Evolutionary conservation across 1,140 invertebrate genomes (phyloP).

Genomic region (Bombus waltoni): DNA sequence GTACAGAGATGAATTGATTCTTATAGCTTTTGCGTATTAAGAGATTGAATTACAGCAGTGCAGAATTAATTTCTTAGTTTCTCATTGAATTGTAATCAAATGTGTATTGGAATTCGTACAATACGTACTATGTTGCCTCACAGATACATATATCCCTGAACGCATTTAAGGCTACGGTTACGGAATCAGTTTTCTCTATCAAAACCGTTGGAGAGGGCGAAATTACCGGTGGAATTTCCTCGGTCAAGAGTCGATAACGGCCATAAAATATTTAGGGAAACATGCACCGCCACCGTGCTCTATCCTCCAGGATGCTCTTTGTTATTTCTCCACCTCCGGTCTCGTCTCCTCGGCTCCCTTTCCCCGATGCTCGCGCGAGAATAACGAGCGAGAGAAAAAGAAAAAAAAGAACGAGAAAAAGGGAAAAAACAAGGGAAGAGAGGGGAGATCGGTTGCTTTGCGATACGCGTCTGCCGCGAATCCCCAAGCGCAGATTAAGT

Average conservation of each 20-base stretch:
- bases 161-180: conserved; percentile 12
- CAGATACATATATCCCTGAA: neutral
- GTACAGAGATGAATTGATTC: neutral
- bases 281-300: conserved; percentile 59
- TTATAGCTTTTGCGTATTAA: neutral
- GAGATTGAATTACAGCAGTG: neutral
- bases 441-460: conserved; percentile 71
- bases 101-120: neutral
- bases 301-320: conserved; percentile 58
- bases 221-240: conserved; percentile 69
- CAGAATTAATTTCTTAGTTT: no score
- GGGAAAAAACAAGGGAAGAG: conserved; percentile 11
- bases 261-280: conserved; percentile 73
- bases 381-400: conserved; percentile 48
- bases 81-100: neutral
- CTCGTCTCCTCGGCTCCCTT: conserved; percentile 4
- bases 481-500: conserved; percentile 80
- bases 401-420: conserved; percentile 6
- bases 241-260: conserved; percentile 71
- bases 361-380: conserved; percentile 37
- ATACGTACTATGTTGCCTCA: no score
- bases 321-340: conserved; percentile 66
- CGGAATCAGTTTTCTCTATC: conserved; percentile 53
- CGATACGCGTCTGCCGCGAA: conserved; percentile 76
- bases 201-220: conserved; percentile 49